Conservation (phyloP, 2,113 vertebrate genomes). For the Cochlearius cochlearius region DNA sequence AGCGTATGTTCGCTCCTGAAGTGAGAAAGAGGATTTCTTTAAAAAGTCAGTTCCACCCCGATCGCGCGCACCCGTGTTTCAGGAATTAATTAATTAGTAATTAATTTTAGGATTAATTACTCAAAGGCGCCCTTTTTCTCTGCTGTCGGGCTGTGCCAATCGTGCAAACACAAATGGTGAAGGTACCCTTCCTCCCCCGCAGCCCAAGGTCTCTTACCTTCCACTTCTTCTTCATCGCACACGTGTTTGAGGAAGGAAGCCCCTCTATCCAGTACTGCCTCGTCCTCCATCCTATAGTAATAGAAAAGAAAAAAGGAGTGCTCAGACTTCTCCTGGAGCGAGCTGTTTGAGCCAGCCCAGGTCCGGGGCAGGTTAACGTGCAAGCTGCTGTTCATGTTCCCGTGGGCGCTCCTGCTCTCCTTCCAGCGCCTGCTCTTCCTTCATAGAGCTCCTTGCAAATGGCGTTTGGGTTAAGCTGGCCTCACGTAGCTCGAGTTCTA, state of each 20-base stretch:
- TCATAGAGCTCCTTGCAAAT: conserved; percentile 67
- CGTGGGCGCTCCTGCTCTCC: conserved; percentile 36
- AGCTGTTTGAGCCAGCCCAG: conserved; percentile 81
- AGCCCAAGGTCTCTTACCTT: conserved; percentile 80
- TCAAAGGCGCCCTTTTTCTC: not conserved
- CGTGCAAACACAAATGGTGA: not conserved
- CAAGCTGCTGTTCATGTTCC: conserved; percentile 77
- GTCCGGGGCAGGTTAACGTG: conserved; percentile 84
- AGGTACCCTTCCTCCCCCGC: not conserved
- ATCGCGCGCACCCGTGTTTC: not conserved
- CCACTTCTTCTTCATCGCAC: conserved; percentile 95
- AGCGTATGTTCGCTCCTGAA: fast-evolving
- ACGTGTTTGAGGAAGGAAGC: conserved; percentile 94
- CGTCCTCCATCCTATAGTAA: conserved; percentile 99
- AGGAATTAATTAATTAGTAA: too few relatives aligned
- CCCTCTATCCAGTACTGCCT: conserved; percentile 96
- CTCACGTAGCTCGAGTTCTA: conserved; percentile 55
- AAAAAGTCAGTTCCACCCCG: not conserved
- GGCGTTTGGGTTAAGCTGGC: conserved; percentile 16
- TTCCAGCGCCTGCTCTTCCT: conserved; percentile 51
- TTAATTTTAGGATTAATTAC: not conserved
- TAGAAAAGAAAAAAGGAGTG: conserved; percentile 98
- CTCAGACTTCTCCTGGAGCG: conserved; percentile 92
- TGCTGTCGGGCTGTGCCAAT: fast-evolving
- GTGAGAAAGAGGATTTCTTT: not conserved